Percentiles rank a stretch among this genome's conserved stretches.
These are phyloP conservation scores for Arothron firmamentum DNA, from an alignment of 2,113 vertebrate genomes.

Conservation along the genomic window DNA sequence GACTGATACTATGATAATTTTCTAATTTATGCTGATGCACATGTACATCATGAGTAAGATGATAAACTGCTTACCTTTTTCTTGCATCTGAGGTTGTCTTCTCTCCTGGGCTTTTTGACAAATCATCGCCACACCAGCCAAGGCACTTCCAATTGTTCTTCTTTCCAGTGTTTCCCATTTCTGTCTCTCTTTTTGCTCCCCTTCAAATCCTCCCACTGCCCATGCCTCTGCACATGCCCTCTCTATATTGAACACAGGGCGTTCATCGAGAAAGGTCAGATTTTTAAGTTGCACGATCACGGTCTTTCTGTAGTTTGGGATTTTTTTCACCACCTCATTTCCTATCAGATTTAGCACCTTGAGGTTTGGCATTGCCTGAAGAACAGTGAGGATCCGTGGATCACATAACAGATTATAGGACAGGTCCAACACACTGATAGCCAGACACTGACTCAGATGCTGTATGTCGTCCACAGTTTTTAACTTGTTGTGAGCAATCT, in stretches of 20 bases:
- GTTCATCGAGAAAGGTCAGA: constrained; percentile 87
- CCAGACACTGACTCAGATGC: constrained; percentile 80
- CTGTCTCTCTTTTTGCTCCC: constrained; percentile 80
- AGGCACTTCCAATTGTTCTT: constrained; percentile 82
- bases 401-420: constrained; percentile 85
- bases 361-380: constrained; percentile 85
- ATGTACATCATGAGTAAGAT: too few relatives aligned
- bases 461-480: constrained; percentile 77
- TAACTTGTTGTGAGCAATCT: constrained; percentile 87
- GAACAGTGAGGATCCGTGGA: constrained; percentile 76
- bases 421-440: constrained; percentile 85
- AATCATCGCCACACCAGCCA: constrained; percentile 78
- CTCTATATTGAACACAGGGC: constrained; percentile 91
- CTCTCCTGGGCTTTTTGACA: constrained; percentile 72
- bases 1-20: too few relatives aligned
- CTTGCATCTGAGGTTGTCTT: constrained; percentile 44
- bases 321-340: constrained; percentile 82
- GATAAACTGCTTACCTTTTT: constrained; percentile 46
- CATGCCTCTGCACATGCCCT: constrained; percentile 95
- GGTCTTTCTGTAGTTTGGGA: constrained; percentile 86
- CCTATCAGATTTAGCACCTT: constrained; percentile 86
- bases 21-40: too few relatives aligned
- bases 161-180: constrained; percentile 83
- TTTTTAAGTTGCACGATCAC: constrained; percentile 81
- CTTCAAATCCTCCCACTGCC: constrained; percentile 81